Percentiles rank a stretch among this genome's conserved stretches.
Evolutionary conservation across 2,888 invertebrate genomes (phyloP).

Genomic region (Epicampocera succincta): DNA sequence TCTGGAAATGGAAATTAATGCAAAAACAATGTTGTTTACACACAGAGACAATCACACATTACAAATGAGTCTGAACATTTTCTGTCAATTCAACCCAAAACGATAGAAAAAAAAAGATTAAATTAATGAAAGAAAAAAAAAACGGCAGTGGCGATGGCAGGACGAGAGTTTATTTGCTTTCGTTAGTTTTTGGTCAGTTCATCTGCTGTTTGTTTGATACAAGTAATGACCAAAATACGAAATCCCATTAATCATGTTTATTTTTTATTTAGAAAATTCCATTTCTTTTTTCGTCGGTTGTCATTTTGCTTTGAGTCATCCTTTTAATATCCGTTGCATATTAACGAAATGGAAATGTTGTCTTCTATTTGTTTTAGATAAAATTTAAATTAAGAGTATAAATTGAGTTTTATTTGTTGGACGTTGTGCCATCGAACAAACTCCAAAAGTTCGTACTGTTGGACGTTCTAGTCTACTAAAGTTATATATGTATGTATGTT

Average conservation of each 20-base stretch:
- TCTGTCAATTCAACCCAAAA: slow-evolving; percentile 48
- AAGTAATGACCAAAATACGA: slow-evolving; percentile 59
- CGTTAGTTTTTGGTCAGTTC: slow-evolving; percentile 49
- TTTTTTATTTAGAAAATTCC: slow-evolving; percentile 45
- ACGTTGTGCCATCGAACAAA: background rate
- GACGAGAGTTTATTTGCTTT: slow-evolving; percentile 51
- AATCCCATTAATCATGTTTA: slow-evolving; percentile 62
- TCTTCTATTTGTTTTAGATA: slow-evolving; percentile 30
- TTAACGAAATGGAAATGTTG: slow-evolving; percentile 44
- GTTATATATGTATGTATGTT: too few relatives aligned
- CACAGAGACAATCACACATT: slow-evolving; percentile 56
- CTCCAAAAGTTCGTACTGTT: too few relatives aligned
- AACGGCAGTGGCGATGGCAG: slow-evolving; percentile 12
- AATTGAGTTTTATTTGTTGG: slow-evolving; percentile 23
- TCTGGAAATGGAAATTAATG: slow-evolving; percentile 56
- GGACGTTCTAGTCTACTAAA: too few relatives aligned
- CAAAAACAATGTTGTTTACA: slow-evolving; percentile 57
- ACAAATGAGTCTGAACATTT: slow-evolving; percentile 59
- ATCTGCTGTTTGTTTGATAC: slow-evolving; percentile 43
- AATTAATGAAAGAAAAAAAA: background rate
- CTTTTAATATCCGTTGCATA: slow-evolving; percentile 41
- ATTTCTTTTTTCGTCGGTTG: background rate
- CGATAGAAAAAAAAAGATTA: slow-evolving; percentile 4
- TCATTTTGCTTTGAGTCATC: slow-evolving; percentile 23
- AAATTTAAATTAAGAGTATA: slow-evolving; percentile 31